phyloP scores from a whole-genome alignment of 2,113 vertebrate species.

The Anhinga rufa region DNA sequence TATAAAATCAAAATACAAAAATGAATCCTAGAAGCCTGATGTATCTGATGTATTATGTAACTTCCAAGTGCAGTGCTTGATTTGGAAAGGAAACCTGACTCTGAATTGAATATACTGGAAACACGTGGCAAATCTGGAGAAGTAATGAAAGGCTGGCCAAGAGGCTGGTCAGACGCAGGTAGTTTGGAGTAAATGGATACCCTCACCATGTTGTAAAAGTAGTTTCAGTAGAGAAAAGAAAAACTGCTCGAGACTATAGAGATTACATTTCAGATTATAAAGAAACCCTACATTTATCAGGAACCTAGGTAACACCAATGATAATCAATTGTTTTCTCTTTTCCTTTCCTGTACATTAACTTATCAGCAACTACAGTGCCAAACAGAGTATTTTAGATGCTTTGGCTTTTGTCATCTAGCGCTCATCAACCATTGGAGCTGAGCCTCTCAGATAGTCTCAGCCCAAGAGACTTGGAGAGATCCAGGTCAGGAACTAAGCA shows the following conservation, averaged over 20 bases:
- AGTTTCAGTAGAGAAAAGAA: not conserved
- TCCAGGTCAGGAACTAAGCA: not conserved
- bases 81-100: not conserved
- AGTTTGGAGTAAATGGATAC: not conserved
- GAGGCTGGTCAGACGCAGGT: not conserved
- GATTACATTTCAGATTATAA: not conserved
- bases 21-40: not conserved
- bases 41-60: not conserved
- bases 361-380: not conserved
- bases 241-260: not conserved
- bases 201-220: not conserved
- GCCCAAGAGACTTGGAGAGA: fast-evolving
- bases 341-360: not conserved
- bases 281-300: not conserved
- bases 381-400: not conserved
- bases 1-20: fast-evolving
- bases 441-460: not conserved
- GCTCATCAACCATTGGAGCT: not conserved
- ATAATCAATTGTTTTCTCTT: not conserved
- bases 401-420: not conserved
- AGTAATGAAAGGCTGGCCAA: not conserved
- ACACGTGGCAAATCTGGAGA: not conserved
- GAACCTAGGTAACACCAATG: not conserved
- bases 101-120: not conserved
- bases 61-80: fast-evolving